Evolutionary conservation across 2,888 invertebrate species (phyloP).

Genomic region (Agrotis ipsilon): DNA sequence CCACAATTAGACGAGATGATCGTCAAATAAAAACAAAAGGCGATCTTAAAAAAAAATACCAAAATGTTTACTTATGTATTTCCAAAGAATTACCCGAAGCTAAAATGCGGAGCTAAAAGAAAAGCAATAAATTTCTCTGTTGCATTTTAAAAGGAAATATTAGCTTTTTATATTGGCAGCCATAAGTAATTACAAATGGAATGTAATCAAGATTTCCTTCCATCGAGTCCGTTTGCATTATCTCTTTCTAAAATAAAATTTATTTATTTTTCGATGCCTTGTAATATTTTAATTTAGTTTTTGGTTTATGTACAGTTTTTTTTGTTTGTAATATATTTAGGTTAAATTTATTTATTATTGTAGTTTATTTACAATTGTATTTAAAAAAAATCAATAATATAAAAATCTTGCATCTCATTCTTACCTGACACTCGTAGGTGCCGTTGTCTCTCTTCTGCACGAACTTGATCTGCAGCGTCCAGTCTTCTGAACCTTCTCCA

Average conservation of each 20-base stretch:
- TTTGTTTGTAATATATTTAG: too few relatives aligned
- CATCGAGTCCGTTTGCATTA: background rate
- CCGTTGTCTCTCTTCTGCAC: conserved; percentile 98
- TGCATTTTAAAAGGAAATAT: background rate
- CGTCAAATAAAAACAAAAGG: too few relatives aligned
- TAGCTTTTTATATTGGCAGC: background rate
- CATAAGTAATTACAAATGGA: background rate
- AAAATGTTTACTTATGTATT: too few relatives aligned
- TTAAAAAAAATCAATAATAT: too few relatives aligned
- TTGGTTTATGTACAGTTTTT: too few relatives aligned
- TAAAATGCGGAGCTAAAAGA: background rate
- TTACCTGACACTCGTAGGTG: conserved; percentile 98
- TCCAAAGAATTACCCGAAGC: too few relatives aligned
- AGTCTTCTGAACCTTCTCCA: conserved; percentile 97
- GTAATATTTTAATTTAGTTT: too few relatives aligned
- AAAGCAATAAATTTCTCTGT: background rate
- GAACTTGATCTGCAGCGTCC: conserved; percentile 98
- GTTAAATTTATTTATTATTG: too few relatives aligned
- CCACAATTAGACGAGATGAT: too few relatives aligned
- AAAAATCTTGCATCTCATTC: conserved; percentile 50
- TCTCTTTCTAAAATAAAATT: background rate
- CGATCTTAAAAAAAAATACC: too few relatives aligned
- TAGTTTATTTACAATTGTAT: too few relatives aligned
- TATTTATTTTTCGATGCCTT: too few relatives aligned
- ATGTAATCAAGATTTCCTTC: background rate